Evolutionary conservation across 1,140 invertebrate species (phyloP).

Genomic region (Nylanderia fulva): DNA sequence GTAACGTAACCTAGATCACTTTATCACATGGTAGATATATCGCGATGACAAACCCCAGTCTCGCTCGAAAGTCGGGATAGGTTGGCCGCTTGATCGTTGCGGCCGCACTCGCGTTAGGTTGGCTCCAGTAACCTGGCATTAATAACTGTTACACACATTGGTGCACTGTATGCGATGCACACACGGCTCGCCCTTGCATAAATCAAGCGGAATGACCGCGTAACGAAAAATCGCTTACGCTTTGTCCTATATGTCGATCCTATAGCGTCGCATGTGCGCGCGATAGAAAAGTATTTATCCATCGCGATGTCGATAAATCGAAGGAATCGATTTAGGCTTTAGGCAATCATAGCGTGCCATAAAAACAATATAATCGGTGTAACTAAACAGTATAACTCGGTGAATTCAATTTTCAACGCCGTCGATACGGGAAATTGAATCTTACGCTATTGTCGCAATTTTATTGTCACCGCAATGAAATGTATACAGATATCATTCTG

Average conservation of each 20-base stretch:
- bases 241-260: slow-evolving; percentile 19
- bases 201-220: slow-evolving; percentile 44
- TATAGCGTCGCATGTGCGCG: background rate
- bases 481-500: slow-evolving; percentile 11
- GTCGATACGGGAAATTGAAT: background rate
- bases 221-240: slow-evolving; percentile 54
- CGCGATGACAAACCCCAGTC: slow-evolving; percentile 22
- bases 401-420: background rate
- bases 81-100: slow-evolving; percentile 25
- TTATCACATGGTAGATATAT: slow-evolving; percentile 32
- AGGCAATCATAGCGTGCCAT: background rate
- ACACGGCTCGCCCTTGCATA: slow-evolving; percentile 24
- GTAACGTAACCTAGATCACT: slow-evolving; percentile 52
- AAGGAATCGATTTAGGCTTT: background rate
- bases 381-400: background rate
- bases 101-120: background rate
- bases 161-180: background rate
- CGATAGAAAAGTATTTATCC: slow-evolving; percentile 13
- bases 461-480: background rate
- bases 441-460: background rate
- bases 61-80: slow-evolving; percentile 14
- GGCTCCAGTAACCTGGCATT: background rate
- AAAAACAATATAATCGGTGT: slow-evolving; percentile 11
- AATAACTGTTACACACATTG: slow-evolving; percentile 24
- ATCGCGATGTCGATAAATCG: slow-evolving; percentile 30